phyloP scores from a whole-genome alignment of 2,797 vertebrate genomes.

The Chelonia mydas region DNA sequence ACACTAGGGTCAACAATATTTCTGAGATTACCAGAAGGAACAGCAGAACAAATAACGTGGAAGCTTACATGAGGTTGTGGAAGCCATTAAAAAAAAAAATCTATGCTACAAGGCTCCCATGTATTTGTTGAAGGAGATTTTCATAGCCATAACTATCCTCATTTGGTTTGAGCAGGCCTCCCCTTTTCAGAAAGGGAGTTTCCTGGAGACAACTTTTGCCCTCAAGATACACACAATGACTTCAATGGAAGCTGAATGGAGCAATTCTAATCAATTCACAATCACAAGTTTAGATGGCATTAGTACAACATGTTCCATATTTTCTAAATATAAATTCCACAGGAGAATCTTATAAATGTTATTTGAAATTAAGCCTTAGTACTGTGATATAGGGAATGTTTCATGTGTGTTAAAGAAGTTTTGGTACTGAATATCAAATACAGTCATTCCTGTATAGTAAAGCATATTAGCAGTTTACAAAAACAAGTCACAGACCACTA shows the following conservation, averaged over 20 bases:
- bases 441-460: slow-evolving; percentile 42
- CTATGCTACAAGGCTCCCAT: neutral
- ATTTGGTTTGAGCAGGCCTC: neutral
- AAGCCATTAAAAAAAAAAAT: neutral
- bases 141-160: neutral
- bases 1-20: neutral
- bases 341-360: neutral
- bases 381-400: neutral
- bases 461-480: slow-evolving; percentile 57
- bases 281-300: neutral
- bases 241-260: neutral
- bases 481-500: slow-evolving; percentile 49
- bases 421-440: slow-evolving; percentile 46
- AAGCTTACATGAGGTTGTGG: neutral
- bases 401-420: neutral
- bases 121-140: neutral
- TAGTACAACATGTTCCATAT: neutral
- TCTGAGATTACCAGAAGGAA: neutral
- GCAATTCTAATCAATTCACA: too few species aligned
- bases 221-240: neutral
- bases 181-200: neutral
- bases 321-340: neutral
- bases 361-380: neutral
- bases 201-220: neutral
- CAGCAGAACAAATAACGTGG: neutral